phyloP scores from a whole-genome alignment of 2,888 invertebrate genomes.

The Deilephila elpenor region DNA sequence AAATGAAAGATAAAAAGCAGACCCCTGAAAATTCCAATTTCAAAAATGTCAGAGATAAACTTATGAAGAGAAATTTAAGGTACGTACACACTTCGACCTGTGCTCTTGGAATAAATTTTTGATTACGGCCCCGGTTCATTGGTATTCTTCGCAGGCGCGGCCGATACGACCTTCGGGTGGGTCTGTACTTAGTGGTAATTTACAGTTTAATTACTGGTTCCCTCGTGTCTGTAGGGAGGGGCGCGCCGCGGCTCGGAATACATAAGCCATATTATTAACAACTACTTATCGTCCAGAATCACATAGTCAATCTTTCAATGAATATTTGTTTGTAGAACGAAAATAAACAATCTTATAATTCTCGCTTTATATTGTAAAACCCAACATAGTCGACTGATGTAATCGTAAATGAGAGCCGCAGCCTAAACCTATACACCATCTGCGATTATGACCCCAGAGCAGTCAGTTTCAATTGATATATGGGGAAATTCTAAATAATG shows the following conservation, averaged over 20 bases:
- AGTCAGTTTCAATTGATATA: too few relatives aligned
- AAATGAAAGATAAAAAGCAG: slow-evolving; percentile 1
- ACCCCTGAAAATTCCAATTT: not conserved
- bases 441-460: too few relatives aligned
- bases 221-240: slow-evolving; percentile 45
- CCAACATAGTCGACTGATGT: too few relatives aligned
- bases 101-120: slow-evolving; percentile 63
- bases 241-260: slow-evolving; percentile 28
- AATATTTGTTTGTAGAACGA: too few relatives aligned
- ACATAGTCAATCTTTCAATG: not conserved
- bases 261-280: slow-evolving; percentile 27
- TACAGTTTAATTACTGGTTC: slow-evolving; percentile 80
- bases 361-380: too few relatives aligned
- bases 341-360: too few relatives aligned
- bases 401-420: too few relatives aligned
- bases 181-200: slow-evolving; percentile 78
- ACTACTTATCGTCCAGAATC: slow-evolving; percentile 13
- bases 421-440: too few relatives aligned
- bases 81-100: slow-evolving; percentile 41
- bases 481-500: too few relatives aligned
- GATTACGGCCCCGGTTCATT: slow-evolving; percentile 71
- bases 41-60: slow-evolving; percentile 25
- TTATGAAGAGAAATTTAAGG: slow-evolving; percentile 43
- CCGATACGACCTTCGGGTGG: slow-evolving; percentile 75
- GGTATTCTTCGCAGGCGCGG: slow-evolving; percentile 66